Base-by-base conservation (phyloP, 2,888 invertebrate genomes). In the Tenthredo livida region DNA sequence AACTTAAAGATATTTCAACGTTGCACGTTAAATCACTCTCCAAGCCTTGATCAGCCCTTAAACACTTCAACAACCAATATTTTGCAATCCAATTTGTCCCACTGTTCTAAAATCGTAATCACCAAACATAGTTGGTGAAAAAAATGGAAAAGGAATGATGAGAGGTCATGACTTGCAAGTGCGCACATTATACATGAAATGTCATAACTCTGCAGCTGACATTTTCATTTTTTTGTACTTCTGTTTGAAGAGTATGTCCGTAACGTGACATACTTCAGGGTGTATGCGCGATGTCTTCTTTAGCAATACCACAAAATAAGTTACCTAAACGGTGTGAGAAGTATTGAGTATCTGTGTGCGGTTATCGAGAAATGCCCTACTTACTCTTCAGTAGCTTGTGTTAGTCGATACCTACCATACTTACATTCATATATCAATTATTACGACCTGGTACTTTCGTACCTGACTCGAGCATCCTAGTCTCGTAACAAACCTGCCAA, bases 231-330 rank as follows among this genome's bases (percentile, higher is more conserved):
- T n/a, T 33, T 33, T 33, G 2, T 54, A 54, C 54, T 54, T 61
- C 3, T 61, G 25, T 75, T 75, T 75, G 75, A 40, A 47, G 43
- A 75, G 50, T 21, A 12, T 21, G 77, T 77, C 77, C 77, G 54
- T 29, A 77, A 54, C 77, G 54, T 77, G 77, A 77, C 77, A 77
- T 54, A 77, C 77, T 77, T 77, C 50, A 77, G 54, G 77, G 54
- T 54, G 54, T 77, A 77, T 50, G 25, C 33, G n/a, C n/a, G 9
- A 77, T n/a, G 77, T 77, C 77, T 77, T 33, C 29, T 77, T 77
- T 54, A 77, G 77, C 77, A 77, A 50, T 17, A 33, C 17, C 50
- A 77, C 17, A 29, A 77, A 77, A 77, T 77, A 54, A 77, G 77
- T 54, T 50, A 54, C 33, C 77, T 77, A 77, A 77, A 77, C 54